A percentile compares a stretch with the other conserved stretches of the same genome.
Evolutionary conservation across 2,113 vertebrate genomes (phyloP).

Genomic region (Xenopus tropicalis): UCB_Xtro_10.0 CM004450.2:75041501-75042000

Average conservation of each 20-base stretch:
- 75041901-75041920: neutral
- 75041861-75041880: no score
- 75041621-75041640: neutral
- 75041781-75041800: neutral
- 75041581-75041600: neutral
- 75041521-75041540: neutral
- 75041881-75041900: no score
- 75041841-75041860: no score
- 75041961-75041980: no score
- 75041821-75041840: neutral
- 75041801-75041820: neutral
- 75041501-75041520: constrained; percentile 15
- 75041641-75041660: constrained; percentile 4
- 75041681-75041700: neutral
- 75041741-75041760: neutral
- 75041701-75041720: neutral
- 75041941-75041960: no score
- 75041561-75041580: neutral
- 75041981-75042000: no score
- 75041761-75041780: constrained; percentile 3
- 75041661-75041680: no score
- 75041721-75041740: neutral
- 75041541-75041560: constrained; percentile 20
- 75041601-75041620: neutral
- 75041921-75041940: no score